Conservation (phyloP, 2,113 vertebrate species). For the Nycticryphes semicollaris region DNA sequence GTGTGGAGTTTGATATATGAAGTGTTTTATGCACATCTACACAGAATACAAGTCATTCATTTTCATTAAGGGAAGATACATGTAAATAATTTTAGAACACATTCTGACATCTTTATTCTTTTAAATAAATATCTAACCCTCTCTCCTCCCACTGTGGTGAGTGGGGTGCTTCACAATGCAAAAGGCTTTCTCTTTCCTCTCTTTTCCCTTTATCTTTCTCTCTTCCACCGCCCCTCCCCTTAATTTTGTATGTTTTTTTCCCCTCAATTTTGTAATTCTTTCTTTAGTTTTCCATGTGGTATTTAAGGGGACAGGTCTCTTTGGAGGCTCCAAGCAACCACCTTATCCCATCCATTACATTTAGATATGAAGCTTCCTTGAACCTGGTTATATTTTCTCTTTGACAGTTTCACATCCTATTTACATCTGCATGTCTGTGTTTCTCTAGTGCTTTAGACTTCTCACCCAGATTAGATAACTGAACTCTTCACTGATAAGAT, state of each 20-base stretch:
- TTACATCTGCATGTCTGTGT: background rate
- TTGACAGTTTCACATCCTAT: background rate
- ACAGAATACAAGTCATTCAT: background rate
- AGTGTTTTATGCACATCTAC: background rate
- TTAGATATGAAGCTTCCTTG: background rate
- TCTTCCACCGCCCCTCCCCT: background rate
- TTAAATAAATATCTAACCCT: background rate
- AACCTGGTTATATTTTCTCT: background rate
- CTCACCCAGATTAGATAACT: background rate
- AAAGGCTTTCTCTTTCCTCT: background rate
- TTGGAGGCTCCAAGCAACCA: background rate
- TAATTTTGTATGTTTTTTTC: background rate
- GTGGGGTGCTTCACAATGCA: background rate
- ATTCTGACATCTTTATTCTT: background rate
- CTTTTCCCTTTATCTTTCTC: background rate
- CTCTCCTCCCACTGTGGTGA: background rate
- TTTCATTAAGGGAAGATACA: background rate
- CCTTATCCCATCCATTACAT: background rate
- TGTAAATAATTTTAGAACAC: background rate
- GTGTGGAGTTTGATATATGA: background rate
- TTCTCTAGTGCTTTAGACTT: background rate
- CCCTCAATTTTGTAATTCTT: no score
- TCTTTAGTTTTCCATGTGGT: rapidly evolving
- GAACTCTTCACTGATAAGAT: background rate
- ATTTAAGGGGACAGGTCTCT: background rate